Conservation (phyloP, 2,113 vertebrate genomes). For the Podocnemis expansa region DNA sequence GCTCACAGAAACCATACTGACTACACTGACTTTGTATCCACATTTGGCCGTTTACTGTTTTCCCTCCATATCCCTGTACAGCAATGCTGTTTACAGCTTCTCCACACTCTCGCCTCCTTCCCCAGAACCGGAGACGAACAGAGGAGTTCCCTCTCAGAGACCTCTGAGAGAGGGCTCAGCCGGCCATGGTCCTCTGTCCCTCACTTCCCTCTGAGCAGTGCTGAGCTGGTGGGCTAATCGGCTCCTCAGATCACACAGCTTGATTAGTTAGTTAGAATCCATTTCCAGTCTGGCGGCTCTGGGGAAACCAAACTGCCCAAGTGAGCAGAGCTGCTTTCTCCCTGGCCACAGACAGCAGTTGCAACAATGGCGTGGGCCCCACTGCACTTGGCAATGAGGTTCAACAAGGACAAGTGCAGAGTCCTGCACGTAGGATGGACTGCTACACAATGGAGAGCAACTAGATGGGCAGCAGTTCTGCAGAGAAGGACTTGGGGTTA, state of each 20-base stretch:
- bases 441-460: too few species aligned
- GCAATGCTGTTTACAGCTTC: background rate
- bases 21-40: background rate
- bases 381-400: too few species aligned
- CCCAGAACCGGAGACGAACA: background rate
- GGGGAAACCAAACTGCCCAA: background rate
- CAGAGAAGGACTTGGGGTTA: too few species aligned
- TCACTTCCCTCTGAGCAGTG: background rate
- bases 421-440: too few species aligned
- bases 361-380: too few species aligned
- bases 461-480: too few species aligned
- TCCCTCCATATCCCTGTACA: background rate
- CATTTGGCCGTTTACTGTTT: background rate
- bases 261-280: background rate
- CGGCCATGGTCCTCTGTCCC: background rate
- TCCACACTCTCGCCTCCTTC: too few species aligned
- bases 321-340: background rate
- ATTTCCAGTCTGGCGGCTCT: background rate
- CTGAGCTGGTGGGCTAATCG: background rate
- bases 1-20: background rate
- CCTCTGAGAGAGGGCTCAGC: background rate
- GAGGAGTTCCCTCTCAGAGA: too few species aligned
- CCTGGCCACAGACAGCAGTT: too few species aligned
- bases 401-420: too few species aligned
- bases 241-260: background rate